These are phyloP conservation scores for Lasiommata megera DNA, from an alignment of 2,888 invertebrate species.

Conservation along the genomic window DNA sequence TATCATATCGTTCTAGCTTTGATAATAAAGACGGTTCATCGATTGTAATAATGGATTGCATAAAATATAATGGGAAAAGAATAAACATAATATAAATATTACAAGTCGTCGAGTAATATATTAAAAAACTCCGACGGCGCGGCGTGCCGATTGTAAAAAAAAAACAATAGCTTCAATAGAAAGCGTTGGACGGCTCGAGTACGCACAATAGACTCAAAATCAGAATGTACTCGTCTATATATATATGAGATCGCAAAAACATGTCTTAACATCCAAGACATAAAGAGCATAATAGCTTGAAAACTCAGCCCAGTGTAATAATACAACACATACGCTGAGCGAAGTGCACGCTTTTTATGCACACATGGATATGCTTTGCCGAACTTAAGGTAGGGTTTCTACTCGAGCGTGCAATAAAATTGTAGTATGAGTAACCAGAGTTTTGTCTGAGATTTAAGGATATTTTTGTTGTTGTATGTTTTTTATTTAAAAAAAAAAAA, in stretches of 20 bases:
- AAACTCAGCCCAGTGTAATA: not conserved
- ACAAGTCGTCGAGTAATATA: conserved; percentile 11
- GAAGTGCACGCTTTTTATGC: conserved; percentile 13
- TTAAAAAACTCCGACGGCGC: conserved; percentile 1
- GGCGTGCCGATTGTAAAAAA: conserved; percentile 20
- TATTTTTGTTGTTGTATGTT: not conserved
- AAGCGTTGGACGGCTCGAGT: conserved; percentile 26
- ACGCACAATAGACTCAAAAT: conserved; percentile 25
- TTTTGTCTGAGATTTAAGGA: not conserved
- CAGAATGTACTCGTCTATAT: conserved; percentile 5
- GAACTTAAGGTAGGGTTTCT: conserved; percentile 9
- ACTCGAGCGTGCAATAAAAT: not conserved
- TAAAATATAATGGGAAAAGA: no score
- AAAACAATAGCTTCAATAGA: conserved; percentile 27
- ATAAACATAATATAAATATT: no score
- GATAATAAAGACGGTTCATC: no score
- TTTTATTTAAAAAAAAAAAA: not conserved
- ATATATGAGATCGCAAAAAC: not conserved
- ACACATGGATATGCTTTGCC: conserved; percentile 3
- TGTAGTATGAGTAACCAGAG: not conserved
- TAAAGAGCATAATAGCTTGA: conserved; percentile 1
- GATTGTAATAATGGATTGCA: no score
- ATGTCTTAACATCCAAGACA: not conserved
- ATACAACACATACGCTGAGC: conserved; percentile 4
- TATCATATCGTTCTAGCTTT: no score